These are phyloP conservation scores for Mormoops blainvillei DNA, from an alignment of 2,113 vertebrate genomes.

Conservation along the genomic window DNA sequence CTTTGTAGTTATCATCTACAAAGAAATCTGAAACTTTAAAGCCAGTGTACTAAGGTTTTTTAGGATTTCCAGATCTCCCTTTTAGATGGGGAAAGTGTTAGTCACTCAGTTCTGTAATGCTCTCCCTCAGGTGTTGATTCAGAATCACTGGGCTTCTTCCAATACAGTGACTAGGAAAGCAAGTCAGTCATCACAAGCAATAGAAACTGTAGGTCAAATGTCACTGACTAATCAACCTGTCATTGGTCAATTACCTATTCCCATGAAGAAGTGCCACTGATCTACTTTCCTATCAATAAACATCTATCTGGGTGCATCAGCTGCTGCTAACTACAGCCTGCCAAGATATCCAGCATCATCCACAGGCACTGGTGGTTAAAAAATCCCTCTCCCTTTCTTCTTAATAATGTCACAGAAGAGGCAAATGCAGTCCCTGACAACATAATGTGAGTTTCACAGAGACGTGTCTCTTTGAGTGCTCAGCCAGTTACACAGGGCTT, in stretches of 20 bases:
- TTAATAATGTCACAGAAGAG: slow-evolving; percentile 65
- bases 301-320: background rate
- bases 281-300: slow-evolving; percentile 34
- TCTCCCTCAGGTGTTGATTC: background rate
- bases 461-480: slow-evolving; percentile 52
- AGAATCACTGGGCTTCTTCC: background rate
- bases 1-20: background rate
- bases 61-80: background rate
- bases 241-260: slow-evolving; percentile 38
- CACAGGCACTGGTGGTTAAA: slow-evolving; percentile 20
- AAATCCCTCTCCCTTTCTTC: slow-evolving; percentile 46
- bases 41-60: background rate
- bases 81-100: background rate
- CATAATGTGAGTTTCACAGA: slow-evolving; percentile 59
- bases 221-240: slow-evolving; percentile 45
- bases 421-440: slow-evolving; percentile 64
- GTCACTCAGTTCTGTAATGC: background rate
- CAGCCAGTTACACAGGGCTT: slow-evolving; percentile 41
- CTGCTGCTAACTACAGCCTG: slow-evolving; percentile 6
- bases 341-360: background rate
- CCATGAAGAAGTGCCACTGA: background rate
- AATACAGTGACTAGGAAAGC: slow-evolving; percentile 44
- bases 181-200: slow-evolving; percentile 31
- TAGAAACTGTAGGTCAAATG: slow-evolving; percentile 49
- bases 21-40: background rate